Evolutionary conservation across 64 coral and sea anemone genomes (phyloP).

Genomic region (Acropora tenuis): DNA sequence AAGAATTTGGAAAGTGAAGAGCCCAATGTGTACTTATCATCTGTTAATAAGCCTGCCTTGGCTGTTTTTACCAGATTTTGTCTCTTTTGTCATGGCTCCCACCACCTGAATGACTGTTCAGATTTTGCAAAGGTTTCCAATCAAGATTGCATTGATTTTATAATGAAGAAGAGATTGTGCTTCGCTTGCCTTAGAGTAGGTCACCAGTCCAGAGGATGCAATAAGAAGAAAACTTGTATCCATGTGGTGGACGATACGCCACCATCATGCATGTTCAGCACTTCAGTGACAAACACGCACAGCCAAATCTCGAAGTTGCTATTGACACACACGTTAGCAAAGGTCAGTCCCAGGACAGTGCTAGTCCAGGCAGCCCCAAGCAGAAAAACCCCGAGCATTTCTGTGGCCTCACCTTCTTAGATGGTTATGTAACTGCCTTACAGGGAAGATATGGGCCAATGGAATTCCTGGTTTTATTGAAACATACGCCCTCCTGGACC

Average conservation of each 20-base stretch:
- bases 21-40: too few species aligned
- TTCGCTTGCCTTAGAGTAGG: slow-evolving; percentile 19
- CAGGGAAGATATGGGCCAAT: too few species aligned
- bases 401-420: not conserved
- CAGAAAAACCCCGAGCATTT: not conserved
- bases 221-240: slow-evolving; percentile 36
- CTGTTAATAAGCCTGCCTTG: not conserved
- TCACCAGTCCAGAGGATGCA: not conserved
- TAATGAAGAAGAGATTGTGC: slow-evolving; percentile 36
- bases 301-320: not conserved
- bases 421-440: too few species aligned
- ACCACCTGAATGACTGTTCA: not conserved
- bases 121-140: too few species aligned
- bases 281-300: not conserved
- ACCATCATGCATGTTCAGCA: not conserved
- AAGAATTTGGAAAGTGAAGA: not conserved
- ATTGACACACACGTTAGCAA: not conserved
- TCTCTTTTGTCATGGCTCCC: not conserved
- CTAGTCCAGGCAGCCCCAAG: not conserved
- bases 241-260: slow-evolving; percentile 9
- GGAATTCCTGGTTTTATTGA: too few species aligned
- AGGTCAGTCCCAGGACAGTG: not conserved
- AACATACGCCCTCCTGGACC: too few species aligned
- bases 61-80: not conserved
- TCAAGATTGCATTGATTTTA: not conserved